A percentile compares a stretch with the other conserved stretches of the same genome.
phyloP scores from a whole-genome alignment of 2,797 vertebrate genomes.

The Trachurus trachurus region DNA sequence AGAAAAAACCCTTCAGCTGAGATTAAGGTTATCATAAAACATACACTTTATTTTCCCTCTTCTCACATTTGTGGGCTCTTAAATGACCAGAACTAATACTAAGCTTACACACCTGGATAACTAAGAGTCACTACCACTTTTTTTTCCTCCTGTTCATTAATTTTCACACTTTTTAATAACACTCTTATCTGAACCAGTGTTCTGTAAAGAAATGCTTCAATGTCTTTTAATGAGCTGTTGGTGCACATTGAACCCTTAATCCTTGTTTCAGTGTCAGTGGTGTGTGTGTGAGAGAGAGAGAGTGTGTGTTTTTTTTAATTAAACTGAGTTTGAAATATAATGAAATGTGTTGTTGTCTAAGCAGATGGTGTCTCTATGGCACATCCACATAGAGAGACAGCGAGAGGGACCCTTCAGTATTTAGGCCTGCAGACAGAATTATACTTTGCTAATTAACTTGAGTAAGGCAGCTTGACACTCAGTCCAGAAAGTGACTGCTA shows the following conservation, averaged over 20 bases:
- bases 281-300: background rate
- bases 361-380: constrained; percentile 62
- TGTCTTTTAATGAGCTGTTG: constrained; percentile 36
- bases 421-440: constrained; percentile 54
- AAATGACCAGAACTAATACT: background rate
- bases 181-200: constrained; percentile 11
- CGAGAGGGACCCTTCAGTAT: constrained; percentile 38
- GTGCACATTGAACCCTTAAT: constrained; percentile 13
- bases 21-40: background rate
- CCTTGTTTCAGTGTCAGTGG: background rate
- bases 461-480: constrained; percentile 56
- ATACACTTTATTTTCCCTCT: background rate
- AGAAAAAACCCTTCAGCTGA: background rate
- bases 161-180: constrained; percentile 7
- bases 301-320: background rate
- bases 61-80: background rate
- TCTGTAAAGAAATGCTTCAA: constrained; percentile 12
- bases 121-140: background rate
- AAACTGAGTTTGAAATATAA: constrained; percentile 18
- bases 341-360: constrained; percentile 30
- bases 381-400: constrained; percentile 30
- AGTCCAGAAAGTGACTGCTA: constrained; percentile 31
- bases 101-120: background rate
- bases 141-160: background rate
- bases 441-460: constrained; percentile 64